Evolutionary conservation across 2,797 vertebrate genomes (phyloP), one percentile per base, ranked within the genome.

Genomic region (Poeciliopsis turneri): DNA sequence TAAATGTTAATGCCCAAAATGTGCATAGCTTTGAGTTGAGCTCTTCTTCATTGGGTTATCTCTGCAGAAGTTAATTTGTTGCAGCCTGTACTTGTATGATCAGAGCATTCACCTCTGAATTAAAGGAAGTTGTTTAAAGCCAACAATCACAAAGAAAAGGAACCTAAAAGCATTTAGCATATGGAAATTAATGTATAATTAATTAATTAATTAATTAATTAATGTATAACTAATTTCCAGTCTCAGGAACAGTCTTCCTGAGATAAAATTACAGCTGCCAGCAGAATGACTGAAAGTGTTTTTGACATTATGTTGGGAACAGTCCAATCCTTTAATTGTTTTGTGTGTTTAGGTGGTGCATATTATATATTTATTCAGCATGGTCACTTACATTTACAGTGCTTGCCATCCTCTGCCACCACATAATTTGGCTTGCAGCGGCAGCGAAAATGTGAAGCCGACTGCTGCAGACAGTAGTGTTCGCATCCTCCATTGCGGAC

Each of bases 401-500:
- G 97, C 49, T 94, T 97, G 78, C 97, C 95, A 0, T 98, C 98
- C 25, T 96, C 93, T 3, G 89, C 92, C 80, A 98, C 94, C 73
- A 92, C 87, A 86, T 97, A 96, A 47, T 87, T 92, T 1, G 92
- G 93, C 72, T 95, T 93, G 93, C 98, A 99, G 82, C 91, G 97
- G 86, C 98, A 99, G 77, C 85, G 97, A 85, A 97, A 96, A 84
- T 95, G 96, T 0, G 91, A 89, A 2, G 86, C 88, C 0, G 96
- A 96, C 90, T 97, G 94, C 94, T 97, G 97, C 78, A 97, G 85
- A 0, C 98, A 99, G 76, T 95, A 89, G 20, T 99, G 98, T 70
- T 99, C 97, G 0, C 98, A 99, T 84, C 98, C 97, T 0, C 98
- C 98, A 0, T 98, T 98, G 87, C 95, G 94, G 80, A 97, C 74